Evolutionary conservation across 2,113 vertebrate species (phyloP), one percentile per base, ranked within the genome.

Genomic region (Zootoca vivipara): DNA sequence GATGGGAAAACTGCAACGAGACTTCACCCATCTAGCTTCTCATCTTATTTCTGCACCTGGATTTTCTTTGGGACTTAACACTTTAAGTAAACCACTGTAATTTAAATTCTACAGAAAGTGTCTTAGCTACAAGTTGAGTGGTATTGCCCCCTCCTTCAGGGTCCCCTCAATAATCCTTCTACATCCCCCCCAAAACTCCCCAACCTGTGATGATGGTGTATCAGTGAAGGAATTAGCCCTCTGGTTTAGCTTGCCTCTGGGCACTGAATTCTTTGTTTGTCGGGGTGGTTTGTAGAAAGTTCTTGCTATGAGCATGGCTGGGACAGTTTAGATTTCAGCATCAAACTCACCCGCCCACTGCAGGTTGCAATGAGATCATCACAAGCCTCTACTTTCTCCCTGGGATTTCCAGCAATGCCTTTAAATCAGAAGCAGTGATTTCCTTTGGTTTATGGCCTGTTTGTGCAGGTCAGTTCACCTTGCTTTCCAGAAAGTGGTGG

Each of bases 361-460:
- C 24, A 85, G 93, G 90, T 89, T 93, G 93, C 75, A 86, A 40
- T 80, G 93, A 85, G 90, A 88, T 33, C n/a, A 13, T 52, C 7
- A 58, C 58, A 83, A 8, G 33, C 24, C 82, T 28, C 77, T 70
- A 0, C 8, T 38, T 10, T 1, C 1, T 24, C 7, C 77, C 22
- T 79, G 0, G 0, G 7, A 28, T 13, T 30, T 78, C 40, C 22
- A 38, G 4, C 7, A 52, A 6, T 9, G 42, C 42, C 0, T 16
- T 30, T 1, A 0, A 28, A 38, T 62, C 10, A 65, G 16, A 62
- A 84, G 40, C 15, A 1, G 65, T 3, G 38, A 15, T 42, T 2
- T 40, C 30, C 3, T 18, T 3, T 1, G 0, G 12, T 24, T 33
- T 0, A 0, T 1, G 0, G 24, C 0, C 28, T 75, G 3, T 30